Evolutionary conservation across 2,888 invertebrate genomes (phyloP), one percentile per base, ranked within the genome.

Genomic region (Zhuqinia jingwanae): DNA sequence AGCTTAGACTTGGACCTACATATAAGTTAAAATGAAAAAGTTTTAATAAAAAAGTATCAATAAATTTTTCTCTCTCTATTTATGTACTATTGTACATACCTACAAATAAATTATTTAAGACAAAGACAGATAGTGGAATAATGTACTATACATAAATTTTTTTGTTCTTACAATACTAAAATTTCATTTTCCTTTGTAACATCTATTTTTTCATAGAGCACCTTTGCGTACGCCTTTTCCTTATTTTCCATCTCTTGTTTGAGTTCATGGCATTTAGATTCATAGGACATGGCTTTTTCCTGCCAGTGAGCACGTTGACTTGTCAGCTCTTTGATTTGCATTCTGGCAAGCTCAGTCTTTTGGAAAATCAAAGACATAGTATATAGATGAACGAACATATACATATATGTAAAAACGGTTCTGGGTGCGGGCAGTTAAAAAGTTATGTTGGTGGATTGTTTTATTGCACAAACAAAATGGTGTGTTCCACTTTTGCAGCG

Each of bases 231-330:
- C 5, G 50, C 56, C 13, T 84, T 88, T 27, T 88, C 88, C n/a
- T 73, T 73, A 0, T 47, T 75, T 22, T 85, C 87, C 56, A 90
- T 47, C n/a, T 90, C 87, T 30, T 60, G 36, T 42, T 88, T 88
- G 2, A 89, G 47, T 53, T 84, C 76, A 65, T 50, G 81, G 25
- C 88, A 85, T 65, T 87, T 77, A 8, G 88, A 88, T 27, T 89
- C 89, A 20, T 56, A 85, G 0, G 81, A 63, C 65, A 87, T 65
- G n/a, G 89, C 87, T 53, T 87, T 86, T 58, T 90, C 90, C 42
- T 89, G 90, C 90, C 90, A 88, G 65, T 17, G 83, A 17, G 47
- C 82, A 85, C 79, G 65, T 65, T 89, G 89, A 6, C 60, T 47
- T 13, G 82, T 84, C 22, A 89, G 56, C 15, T 88, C 89, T 20